Conservation (phyloP, 2,888 invertebrate genomes). For the Ennomos erosarius region DNA sequence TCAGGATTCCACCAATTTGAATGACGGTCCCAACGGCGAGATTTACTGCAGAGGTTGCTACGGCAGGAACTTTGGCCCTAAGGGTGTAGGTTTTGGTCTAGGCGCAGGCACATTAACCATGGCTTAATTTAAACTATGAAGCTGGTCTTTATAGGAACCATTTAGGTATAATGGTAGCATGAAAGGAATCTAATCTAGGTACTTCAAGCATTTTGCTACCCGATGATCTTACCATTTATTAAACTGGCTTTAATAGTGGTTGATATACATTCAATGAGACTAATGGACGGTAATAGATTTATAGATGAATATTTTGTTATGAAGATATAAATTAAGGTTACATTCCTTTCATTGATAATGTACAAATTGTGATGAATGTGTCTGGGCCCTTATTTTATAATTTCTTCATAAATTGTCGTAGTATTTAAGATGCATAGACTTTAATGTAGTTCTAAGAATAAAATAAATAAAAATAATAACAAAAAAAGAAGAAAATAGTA, state of each 20-base stretch:
- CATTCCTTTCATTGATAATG: conserved; percentile 82
- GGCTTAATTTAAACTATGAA: conserved; percentile 87
- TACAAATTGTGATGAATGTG: conserved; percentile 82
- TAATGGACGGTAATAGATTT: conserved; percentile 67
- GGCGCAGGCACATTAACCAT: conserved; percentile 96
- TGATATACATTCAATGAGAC: conserved; percentile 78
- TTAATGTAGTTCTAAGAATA: conserved; percentile 70
- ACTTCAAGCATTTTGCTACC: conserved; percentile 63
- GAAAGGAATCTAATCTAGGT: conserved; percentile 75
- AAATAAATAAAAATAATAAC: conserved; percentile 51
- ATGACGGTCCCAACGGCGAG: conserved; percentile 96
- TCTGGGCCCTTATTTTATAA: conserved; percentile 85
- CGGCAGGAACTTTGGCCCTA: conserved; percentile 94
- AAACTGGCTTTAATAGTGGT: conserved; percentile 85
- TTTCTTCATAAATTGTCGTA: conserved; percentile 82
- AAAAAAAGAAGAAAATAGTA: conserved; percentile 50
- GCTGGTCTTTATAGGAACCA: conserved; percentile 78
- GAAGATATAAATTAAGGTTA: conserved; percentile 84
- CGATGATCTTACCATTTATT: conserved; percentile 79
- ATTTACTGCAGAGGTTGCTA: conserved; percentile 97
- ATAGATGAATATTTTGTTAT: conserved; percentile 77
- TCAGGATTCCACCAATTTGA: conserved; percentile 94
- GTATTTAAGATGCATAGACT: conserved; percentile 72
- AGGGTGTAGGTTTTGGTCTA: conserved; percentile 95
- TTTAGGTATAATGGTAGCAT: conserved; percentile 67